Conservation (phyloP, 2,113 vertebrate species). For the Marmota monax region DNA sequence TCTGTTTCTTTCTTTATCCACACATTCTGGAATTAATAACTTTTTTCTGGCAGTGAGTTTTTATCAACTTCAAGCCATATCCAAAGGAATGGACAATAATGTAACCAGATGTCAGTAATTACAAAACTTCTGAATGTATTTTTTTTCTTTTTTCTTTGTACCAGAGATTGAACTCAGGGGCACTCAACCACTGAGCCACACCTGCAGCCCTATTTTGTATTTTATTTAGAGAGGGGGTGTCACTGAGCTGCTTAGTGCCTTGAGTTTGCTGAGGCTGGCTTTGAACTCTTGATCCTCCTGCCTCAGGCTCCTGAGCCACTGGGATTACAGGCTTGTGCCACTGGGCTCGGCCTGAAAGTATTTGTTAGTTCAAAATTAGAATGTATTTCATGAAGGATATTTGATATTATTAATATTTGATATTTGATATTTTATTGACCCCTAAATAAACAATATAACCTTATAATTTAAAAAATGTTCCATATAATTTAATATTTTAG, state of each 20-base stretch:
- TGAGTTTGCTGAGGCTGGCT: no score
- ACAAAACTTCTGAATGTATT: not conserved
- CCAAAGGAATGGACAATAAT: not conserved
- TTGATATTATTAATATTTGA: constrained; percentile 22
- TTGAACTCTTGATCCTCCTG: no score
- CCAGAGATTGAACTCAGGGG: no score
- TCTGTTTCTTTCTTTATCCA: not conserved
- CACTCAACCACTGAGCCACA: no score
- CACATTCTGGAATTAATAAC: not conserved
- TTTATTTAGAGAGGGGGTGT: no score
- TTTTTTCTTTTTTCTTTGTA: no score
- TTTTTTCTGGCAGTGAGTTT: not conserved
- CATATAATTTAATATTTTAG: not conserved
- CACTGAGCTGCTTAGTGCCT: no score
- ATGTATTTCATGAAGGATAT: not conserved
- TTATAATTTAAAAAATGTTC: not conserved
- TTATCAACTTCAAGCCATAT: not conserved
- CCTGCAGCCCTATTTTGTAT: no score
- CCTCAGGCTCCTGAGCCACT: no score
- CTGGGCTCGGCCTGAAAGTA: no score
- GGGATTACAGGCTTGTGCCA: no score
- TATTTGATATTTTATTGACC: not conserved
- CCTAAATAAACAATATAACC: not conserved
- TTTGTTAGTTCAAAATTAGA: not conserved
- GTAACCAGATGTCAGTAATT: not conserved